Percentiles rank a stretch among this genome's conserved stretches.
phyloP scores from a whole-genome alignment of 2,888 invertebrate species.

The Spisula solida region DNA sequence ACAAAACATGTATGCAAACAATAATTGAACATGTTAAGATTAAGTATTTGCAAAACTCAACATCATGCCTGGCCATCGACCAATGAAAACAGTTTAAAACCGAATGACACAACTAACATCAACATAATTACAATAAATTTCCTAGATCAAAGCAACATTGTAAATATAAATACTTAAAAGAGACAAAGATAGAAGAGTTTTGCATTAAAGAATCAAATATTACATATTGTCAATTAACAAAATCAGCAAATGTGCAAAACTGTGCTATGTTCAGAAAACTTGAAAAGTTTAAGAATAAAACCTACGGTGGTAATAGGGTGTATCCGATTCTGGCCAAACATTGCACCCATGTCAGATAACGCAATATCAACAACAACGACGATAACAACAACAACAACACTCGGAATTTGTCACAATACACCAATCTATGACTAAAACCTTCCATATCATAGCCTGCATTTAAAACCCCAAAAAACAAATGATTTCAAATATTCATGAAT shows the following conservation, averaged over 20 bases:
- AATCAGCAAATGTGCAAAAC: background rate
- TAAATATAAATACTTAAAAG: background rate
- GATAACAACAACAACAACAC: background rate
- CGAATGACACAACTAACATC: background rate
- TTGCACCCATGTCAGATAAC: constrained; percentile 57
- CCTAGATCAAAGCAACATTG: background rate
- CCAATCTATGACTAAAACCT: background rate
- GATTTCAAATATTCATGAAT: constrained; percentile 19
- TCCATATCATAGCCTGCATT: constrained; percentile 15
- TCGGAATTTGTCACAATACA: background rate
- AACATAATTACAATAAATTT: background rate
- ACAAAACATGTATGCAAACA: background rate
- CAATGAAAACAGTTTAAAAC: no score
- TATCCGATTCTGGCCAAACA: constrained; percentile 66
- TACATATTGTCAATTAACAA: background rate
- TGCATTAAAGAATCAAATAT: background rate
- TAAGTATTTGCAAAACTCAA: background rate
- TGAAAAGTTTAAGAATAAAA: background rate
- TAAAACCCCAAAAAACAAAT: constrained; percentile 23
- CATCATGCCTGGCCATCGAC: no score
- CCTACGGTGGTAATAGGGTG: constrained; percentile 56
- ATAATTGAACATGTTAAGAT: background rate
- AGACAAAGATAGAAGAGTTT: no score
- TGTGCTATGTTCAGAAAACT: background rate
- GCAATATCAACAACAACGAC: background rate